phyloP scores from a whole-genome alignment of 64 coral and sea anemone genomes.

The Dendrophyllia cribrosa region DNA sequence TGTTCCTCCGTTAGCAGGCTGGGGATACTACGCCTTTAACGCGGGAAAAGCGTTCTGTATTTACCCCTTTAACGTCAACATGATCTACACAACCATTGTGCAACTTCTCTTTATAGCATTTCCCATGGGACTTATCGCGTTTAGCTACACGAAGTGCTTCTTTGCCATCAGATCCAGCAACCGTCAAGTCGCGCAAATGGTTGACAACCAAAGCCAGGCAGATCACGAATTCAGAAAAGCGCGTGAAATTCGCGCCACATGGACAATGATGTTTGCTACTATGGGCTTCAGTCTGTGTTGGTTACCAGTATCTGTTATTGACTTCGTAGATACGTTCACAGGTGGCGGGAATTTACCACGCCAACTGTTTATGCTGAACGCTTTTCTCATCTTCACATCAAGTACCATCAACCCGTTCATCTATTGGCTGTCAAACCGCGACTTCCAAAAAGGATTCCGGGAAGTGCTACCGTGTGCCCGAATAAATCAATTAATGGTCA shows the following conservation, averaged over 20 bases:
- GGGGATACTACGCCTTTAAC: slow-evolving; percentile 77
- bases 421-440: slow-evolving; percentile 77
- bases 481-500: background rate
- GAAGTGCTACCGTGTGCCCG: slow-evolving; percentile 1
- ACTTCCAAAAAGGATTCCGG: slow-evolving; percentile 50
- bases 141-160: slow-evolving; percentile 56
- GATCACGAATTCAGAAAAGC: slow-evolving; percentile 14
- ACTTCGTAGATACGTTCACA: slow-evolving; percentile 61
- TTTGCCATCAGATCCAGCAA: slow-evolving; percentile 43
- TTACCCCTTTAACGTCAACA: slow-evolving; percentile 73
- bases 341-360: slow-evolving; percentile 76
- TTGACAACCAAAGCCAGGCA: background rate
- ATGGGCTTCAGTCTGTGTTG: slow-evolving; percentile 69
- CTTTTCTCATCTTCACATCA: slow-evolving; percentile 53
- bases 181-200: slow-evolving; percentile 50
- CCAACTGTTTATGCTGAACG: slow-evolving; percentile 62
- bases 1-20: slow-evolving; percentile 66
- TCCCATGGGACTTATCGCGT: slow-evolving; percentile 42
- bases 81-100: slow-evolving; percentile 55
- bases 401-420: slow-evolving; percentile 79
- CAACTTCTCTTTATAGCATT: slow-evolving; percentile 58
- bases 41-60: slow-evolving; percentile 75
- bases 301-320: slow-evolving; percentile 70
- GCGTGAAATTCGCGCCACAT: slow-evolving; percentile 63
- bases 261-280: slow-evolving; percentile 72